Percentiles rank a stretch among this genome's conserved stretches.
Conservation (phyloP, 2,797 vertebrate genomes). For the Rhinichthys osculus region DNA sequence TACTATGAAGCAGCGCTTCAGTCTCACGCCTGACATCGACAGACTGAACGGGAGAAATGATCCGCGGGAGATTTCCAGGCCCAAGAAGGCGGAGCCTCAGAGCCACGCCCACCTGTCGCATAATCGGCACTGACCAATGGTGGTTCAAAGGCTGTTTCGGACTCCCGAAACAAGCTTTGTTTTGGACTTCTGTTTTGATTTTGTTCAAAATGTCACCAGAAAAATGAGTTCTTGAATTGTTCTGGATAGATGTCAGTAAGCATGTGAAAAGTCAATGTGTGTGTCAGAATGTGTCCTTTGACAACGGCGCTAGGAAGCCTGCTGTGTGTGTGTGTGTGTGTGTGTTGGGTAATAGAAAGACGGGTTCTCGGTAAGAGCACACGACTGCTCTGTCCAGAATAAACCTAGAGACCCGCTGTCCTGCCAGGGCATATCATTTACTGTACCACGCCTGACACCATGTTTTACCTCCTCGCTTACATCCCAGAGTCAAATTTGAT, state of each 20-base stretch:
- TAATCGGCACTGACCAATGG: background rate
- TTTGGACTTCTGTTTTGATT: no score
- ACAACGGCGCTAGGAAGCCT: background rate
- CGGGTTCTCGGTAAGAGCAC: background rate
- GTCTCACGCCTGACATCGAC: background rate
- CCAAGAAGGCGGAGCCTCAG: background rate
- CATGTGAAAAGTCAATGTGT: background rate
- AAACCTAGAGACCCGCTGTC: constrained; percentile 24
- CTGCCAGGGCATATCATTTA: constrained; percentile 22
- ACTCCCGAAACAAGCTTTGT: no score
- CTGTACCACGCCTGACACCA: background rate
- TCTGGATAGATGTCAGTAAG: background rate
- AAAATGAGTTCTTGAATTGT: no score
- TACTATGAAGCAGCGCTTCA: no score
- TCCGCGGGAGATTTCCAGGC: no score
- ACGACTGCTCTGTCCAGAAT: background rate
- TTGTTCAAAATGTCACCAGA: no score
- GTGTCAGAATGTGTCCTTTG: background rate
- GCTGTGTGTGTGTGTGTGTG: constrained; percentile 22
- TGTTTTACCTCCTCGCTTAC: background rate
- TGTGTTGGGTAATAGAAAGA: background rate
- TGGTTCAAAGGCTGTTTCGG: background rate
- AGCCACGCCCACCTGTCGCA: background rate
- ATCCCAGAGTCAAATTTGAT: background rate
- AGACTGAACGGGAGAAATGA: no score